Percentiles rank a stretch among this genome's conserved stretches.
Conservation (phyloP, 1,140 invertebrate species). For the Oncopodura yosiiana region DNA sequence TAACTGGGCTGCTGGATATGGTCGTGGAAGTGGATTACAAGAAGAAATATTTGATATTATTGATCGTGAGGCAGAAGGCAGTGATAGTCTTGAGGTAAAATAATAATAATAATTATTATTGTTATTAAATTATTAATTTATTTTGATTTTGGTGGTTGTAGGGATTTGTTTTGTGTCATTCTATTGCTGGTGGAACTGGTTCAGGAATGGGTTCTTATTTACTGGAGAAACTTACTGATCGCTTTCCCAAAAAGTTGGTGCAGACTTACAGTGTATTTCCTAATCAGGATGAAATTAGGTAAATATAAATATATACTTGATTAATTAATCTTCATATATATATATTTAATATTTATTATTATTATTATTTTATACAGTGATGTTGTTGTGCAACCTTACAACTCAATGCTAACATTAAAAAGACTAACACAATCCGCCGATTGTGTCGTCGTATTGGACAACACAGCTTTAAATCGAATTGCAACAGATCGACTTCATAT, state of each 20-base stretch:
- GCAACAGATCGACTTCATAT: slow-evolving; percentile 90
- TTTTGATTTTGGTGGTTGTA: slow-evolving; percentile 39
- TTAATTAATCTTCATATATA: background rate
- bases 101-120: slow-evolving; percentile 15
- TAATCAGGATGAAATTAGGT: slow-evolving; percentile 91
- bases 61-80: slow-evolving; percentile 95
- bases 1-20: slow-evolving; percentile 96
- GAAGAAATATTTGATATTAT: slow-evolving; percentile 99
- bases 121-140: slow-evolving; percentile 1
- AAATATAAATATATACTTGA: slow-evolving; percentile 21
- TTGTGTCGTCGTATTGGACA: slow-evolving; percentile 96
- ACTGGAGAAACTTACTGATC: slow-evolving; percentile 81
- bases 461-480: slow-evolving; percentile 93
- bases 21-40: slow-evolving; percentile 82
- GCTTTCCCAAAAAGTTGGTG: slow-evolving; percentile 95
- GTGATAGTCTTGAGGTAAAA: slow-evolving; percentile 85
- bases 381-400: slow-evolving; percentile 98
- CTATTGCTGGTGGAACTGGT: slow-evolving; percentile 96
- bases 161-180: slow-evolving; percentile 98
- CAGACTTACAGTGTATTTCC: slow-evolving; percentile 99
- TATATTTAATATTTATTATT: slow-evolving; percentile 1
- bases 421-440: slow-evolving; percentile 91
- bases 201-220: slow-evolving; percentile 97
- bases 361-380: slow-evolving; percentile 54
- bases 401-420: slow-evolving; percentile 90